Evolutionary conservation across 2,888 invertebrate genomes (phyloP), one percentile per base, ranked within the genome.

Genomic region (Lordiphosa andalusiaca): DNA sequence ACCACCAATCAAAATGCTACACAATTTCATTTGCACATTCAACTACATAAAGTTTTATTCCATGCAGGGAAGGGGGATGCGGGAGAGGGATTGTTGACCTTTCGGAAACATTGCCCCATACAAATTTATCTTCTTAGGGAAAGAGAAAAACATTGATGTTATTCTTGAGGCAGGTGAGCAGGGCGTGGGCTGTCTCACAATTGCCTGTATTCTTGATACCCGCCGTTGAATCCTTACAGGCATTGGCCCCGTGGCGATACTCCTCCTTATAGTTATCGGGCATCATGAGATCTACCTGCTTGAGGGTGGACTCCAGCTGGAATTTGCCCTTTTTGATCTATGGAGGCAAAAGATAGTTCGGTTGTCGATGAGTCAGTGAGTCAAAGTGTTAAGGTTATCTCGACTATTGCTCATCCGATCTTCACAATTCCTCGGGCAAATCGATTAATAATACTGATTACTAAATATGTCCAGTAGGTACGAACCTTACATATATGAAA

Each of bases 311-410:
- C 7, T 89, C 89, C 50, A 86, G 63, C 3, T 85, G 76, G 39
- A 89, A 85, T 67, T 89, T 90, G 2, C 89, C 89, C 59, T 89
- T 89, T 62, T 89, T 89, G 57, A 90, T 87, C 89, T 89, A 50
- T 6, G 10, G 10, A 30, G 9, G 4, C 30, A 10, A 30, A 9
- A 25, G 6, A 25, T 6, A 6, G 16, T n/a, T n/a, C n/a, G 16
- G 2, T 16, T 1, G 16, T 16, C 16, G 1, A 16, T 16, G 16
- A 16, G 16, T n/a, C n/a, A n/a, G n/a, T n/a, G n/a, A n/a, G n/a
- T n/a, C n/a, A n/a, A n/a, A n/a, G 19, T 19, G 2, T 19, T 19
- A 2, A 2, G 2, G 2, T 2, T 19, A 19, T 2, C 19, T 19
- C 19, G 19, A 19, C 19, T 2, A 19, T 3, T 3, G 19, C 3